Evolutionary conservation across 1,140 invertebrate genomes (phyloP).

Genomic region (Thalassaphorura encarpata): DNA sequence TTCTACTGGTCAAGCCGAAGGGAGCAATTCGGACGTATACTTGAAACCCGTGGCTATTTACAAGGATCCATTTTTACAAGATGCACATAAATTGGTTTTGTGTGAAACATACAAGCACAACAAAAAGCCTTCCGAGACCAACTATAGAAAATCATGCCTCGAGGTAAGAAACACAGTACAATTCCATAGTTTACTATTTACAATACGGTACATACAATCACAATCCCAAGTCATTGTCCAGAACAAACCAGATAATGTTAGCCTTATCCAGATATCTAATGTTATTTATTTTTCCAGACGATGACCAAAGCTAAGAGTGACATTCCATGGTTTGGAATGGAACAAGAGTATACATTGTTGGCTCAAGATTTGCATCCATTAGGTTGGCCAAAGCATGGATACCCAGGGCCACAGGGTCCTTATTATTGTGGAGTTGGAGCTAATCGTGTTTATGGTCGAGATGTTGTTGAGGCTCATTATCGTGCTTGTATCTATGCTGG

Average conservation of each 20-base stretch:
- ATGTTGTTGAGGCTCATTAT: slow-evolving; percentile 45
- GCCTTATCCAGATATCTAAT: not conserved
- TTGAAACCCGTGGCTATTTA: slow-evolving; percentile 48
- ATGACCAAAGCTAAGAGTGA: slow-evolving; percentile 42
- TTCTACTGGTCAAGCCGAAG: slow-evolving; percentile 34
- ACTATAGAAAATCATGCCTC: slow-evolving; percentile 12
- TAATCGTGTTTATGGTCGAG: slow-evolving; percentile 49
- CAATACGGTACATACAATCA: not conserved
- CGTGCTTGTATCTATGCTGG: slow-evolving; percentile 48
- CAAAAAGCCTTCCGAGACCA: slow-evolving; percentile 43
- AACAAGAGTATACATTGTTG: slow-evolving; percentile 56
- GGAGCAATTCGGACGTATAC: slow-evolving; percentile 21
- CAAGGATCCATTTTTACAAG: slow-evolving; percentile 48
- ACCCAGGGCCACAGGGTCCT: slow-evolving; percentile 54
- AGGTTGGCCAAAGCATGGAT: slow-evolving; percentile 57
- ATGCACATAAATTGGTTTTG: slow-evolving; percentile 49
- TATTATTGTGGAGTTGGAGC: slow-evolving; percentile 58
- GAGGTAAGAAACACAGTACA: too few species aligned
- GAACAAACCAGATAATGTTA: not conserved
- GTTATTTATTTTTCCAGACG: not conserved
- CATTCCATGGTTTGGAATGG: slow-evolving; percentile 59
- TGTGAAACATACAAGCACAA: slow-evolving; percentile 58
- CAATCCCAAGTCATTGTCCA: not conserved
- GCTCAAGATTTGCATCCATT: slow-evolving; percentile 51
- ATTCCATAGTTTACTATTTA: too few species aligned